Evolutionary conservation across 2,888 invertebrate genomes (phyloP).

Genomic region (Pemphredon lugubris): DNA sequence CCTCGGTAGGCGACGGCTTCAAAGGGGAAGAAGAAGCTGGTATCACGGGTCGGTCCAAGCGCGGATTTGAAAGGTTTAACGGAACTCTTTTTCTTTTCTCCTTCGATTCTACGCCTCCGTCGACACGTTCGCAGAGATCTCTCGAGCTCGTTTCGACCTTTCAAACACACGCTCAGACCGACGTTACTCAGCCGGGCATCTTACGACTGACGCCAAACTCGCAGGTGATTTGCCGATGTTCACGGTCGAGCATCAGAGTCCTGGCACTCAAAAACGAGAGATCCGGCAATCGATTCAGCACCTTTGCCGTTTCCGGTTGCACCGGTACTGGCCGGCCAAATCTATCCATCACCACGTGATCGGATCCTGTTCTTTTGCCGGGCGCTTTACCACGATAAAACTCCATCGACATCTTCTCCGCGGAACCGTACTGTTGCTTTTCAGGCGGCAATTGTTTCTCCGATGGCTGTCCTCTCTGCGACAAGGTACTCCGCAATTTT

Average conservation of each 20-base stretch:
- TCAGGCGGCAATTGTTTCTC: constrained; percentile 13
- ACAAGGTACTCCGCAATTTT: constrained; percentile 12
- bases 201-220: constrained; percentile 79
- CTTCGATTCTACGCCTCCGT: constrained; percentile 26
- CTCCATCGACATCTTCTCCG: not conserved
- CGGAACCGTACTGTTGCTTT: not conserved
- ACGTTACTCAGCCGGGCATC: constrained; percentile 81
- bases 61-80: constrained; percentile 74
- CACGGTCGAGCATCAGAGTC: constrained; percentile 77
- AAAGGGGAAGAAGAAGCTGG: constrained; percentile 48
- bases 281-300: constrained; percentile 78
- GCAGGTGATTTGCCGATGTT: constrained; percentile 76
- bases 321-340: constrained; percentile 76
- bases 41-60: constrained; percentile 74
- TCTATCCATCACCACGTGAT: constrained; percentile 74
- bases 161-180: constrained; percentile 79
- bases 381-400: constrained; percentile 46
- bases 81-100: constrained; percentile 33
- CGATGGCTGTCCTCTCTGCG: constrained; percentile 11
- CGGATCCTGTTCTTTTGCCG: constrained; percentile 56
- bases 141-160: constrained; percentile 58
- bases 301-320: constrained; percentile 74
- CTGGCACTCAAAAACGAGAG: constrained; percentile 78
- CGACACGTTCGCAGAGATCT: constrained; percentile 30
- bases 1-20: constrained; percentile 36